These are phyloP conservation scores for Atta cephalotes DNA, from an alignment of 1,140 invertebrate genomes.

Conservation along the genomic window DNA sequence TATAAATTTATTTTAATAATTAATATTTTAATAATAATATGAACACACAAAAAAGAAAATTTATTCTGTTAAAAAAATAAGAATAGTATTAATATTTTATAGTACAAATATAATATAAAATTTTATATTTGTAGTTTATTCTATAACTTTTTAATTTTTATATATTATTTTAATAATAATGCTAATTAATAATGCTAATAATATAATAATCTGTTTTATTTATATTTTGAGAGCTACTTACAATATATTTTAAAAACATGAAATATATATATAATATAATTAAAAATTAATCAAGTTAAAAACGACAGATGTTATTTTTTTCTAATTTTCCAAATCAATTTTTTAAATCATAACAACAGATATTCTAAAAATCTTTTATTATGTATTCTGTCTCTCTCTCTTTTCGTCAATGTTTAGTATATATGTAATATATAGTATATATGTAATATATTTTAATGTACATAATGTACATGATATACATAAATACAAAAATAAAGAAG, in stretches of 20 bases:
- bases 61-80: neutral
- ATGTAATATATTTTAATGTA: too few relatives aligned
- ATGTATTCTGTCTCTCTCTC: neutral
- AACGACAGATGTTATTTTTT: neutral
- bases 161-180: too few relatives aligned
- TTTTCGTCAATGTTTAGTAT: neutral
- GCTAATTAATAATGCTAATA: too few relatives aligned
- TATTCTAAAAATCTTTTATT: neutral
- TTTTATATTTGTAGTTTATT: neutral
- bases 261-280: too few relatives aligned
- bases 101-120: too few relatives aligned
- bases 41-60: neutral
- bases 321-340: neutral
- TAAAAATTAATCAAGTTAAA: neutral
- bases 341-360: neutral
- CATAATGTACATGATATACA: neutral
- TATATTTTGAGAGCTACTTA: too few relatives aligned
- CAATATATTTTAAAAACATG: too few relatives aligned
- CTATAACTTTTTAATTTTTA: too few relatives aligned
- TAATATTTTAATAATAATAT: slow-evolving; percentile 10
- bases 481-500: slow-evolving; percentile 17
- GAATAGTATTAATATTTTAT: neutral
- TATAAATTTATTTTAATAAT: slow-evolving; percentile 2
- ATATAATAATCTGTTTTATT: too few relatives aligned
- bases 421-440: too few relatives aligned